Evolutionary conservation across 2,888 invertebrate genomes (phyloP).

Genomic region (Acanthosepion esculentum): DNA sequence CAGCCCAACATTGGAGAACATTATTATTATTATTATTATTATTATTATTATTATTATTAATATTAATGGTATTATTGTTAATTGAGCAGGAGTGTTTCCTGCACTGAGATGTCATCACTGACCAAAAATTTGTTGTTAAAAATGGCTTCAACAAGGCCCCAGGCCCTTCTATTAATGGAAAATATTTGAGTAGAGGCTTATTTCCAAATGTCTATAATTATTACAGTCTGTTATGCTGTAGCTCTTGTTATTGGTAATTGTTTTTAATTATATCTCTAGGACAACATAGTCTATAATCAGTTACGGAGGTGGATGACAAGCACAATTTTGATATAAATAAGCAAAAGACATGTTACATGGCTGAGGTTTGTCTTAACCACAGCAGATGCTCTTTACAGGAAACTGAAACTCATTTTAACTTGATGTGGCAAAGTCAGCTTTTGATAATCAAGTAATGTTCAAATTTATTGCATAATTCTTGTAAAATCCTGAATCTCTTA

Average conservation of each 20-base stretch:
- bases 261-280: conserved; percentile 6
- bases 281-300: conserved; percentile 22
- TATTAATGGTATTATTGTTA: not conserved
- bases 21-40: not conserved
- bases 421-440: not conserved
- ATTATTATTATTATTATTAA: not conserved
- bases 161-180: conserved; percentile 20
- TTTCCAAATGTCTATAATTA: conserved; percentile 33
- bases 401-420: not conserved
- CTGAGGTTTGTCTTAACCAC: not conserved
- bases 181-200: not conserved
- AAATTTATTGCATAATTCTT: not conserved
- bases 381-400: not conserved
- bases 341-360: not conserved
- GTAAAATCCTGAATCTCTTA: not conserved
- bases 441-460: not conserved
- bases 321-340: conserved; percentile 33
- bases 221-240: not conserved
- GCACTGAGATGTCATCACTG: conserved; percentile 12
- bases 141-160: conserved; percentile 17
- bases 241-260: not conserved
- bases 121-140: conserved; percentile 2
- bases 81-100: conserved; percentile 33
- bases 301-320: conserved; percentile 1
- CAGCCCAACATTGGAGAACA: not conserved